phyloP scores from a whole-genome alignment of 1,140 invertebrate genomes.

The Ooceraea biroi region DNA sequence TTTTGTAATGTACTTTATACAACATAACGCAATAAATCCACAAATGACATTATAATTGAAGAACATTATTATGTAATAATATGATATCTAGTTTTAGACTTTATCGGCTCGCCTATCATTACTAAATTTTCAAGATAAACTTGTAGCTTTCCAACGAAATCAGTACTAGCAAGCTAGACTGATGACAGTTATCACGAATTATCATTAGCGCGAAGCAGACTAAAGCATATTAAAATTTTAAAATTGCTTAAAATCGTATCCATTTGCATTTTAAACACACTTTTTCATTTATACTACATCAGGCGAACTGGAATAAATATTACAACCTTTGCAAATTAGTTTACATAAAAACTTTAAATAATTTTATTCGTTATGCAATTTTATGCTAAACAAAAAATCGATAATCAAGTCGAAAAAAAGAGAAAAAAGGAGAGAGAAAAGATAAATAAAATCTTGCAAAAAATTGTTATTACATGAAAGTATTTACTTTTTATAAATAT shows the following conservation, averaged over 20 bases:
- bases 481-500: background rate
- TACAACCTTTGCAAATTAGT: background rate
- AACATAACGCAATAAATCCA: too few species aligned
- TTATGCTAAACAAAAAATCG: background rate
- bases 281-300: background rate
- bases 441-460: background rate
- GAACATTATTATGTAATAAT: too few species aligned
- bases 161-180: background rate
- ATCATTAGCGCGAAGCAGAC: too few species aligned
- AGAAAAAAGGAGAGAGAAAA: background rate
- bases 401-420: background rate
- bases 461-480: background rate
- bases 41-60: too few species aligned
- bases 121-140: constrained; percentile 9
- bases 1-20: too few species aligned
- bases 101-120: background rate
- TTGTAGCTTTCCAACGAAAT: background rate
- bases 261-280: constrained; percentile 24
- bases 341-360: background rate
- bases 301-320: background rate
- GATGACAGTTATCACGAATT: background rate
- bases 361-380: background rate
- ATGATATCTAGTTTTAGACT: too few species aligned
- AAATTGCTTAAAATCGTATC: background rate
- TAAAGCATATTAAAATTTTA: background rate